Evolutionary conservation across 2,888 invertebrate genomes (phyloP).

Genomic region (Vanessa cardui): DNA sequence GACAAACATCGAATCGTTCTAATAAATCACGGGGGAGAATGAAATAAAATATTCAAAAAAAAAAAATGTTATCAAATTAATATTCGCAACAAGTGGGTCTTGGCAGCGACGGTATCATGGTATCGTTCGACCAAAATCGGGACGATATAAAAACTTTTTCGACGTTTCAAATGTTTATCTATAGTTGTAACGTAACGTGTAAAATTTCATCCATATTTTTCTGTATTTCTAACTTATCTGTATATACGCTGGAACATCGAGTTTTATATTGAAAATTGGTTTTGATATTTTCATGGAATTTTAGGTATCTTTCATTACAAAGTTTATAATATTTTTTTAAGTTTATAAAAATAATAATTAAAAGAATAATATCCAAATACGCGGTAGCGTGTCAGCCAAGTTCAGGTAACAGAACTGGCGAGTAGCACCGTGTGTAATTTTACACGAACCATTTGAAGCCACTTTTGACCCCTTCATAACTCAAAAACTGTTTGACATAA

Average conservation of each 20-base stretch:
- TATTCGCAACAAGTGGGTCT: constrained; percentile 41
- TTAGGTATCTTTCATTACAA: no score
- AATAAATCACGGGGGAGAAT: constrained; percentile 7
- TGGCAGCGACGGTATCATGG: constrained; percentile 29
- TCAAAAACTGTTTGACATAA: no score
- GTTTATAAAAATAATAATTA: no score
- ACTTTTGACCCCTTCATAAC: no score
- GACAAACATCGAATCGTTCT: constrained; percentile 15
- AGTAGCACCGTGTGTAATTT: no score
- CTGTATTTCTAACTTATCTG: not conserved
- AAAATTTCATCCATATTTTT: not conserved
- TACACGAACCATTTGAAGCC: no score
- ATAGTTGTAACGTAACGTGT: not conserved
- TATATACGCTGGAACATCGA: not conserved
- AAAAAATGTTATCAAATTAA: constrained; percentile 31
- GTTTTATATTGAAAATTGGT: no score
- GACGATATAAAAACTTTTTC: constrained; percentile 23
- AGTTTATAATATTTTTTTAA: no score
- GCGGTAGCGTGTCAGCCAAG: no score
- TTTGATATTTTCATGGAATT: no score
- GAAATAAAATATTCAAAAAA: constrained; percentile 29
- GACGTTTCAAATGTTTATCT: not conserved
- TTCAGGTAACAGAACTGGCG: no score
- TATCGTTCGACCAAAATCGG: constrained; percentile 21
- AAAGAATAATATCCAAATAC: no score